A percentile compares a stretch with the other conserved stretches of the same genome.
Conservation (phyloP, 2,113 vertebrate species). For the Herpetotheres cachinnans region DNA sequence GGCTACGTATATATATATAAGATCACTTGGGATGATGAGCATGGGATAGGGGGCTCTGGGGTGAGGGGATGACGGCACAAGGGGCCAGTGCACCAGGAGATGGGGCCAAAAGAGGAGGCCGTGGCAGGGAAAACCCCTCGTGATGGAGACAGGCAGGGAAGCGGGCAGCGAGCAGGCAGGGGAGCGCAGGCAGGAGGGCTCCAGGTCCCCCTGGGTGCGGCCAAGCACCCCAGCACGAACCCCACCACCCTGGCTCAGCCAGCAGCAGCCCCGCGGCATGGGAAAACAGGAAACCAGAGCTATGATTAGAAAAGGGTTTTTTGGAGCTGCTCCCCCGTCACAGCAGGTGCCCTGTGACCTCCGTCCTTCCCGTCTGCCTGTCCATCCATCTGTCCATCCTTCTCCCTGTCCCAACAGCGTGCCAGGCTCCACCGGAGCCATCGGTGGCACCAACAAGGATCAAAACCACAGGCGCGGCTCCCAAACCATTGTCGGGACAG, state of each 20-base stretch:
- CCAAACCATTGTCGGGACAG: accelerated
- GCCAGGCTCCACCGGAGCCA: accelerated
- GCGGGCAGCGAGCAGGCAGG: background rate
- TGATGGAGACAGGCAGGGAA: background rate
- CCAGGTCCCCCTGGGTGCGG: accelerated
- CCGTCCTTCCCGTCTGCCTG: background rate
- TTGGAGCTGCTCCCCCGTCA: slow-evolving; percentile 10
- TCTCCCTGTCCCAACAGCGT: accelerated
- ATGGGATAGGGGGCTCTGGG: accelerated
- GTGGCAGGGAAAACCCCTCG: background rate
- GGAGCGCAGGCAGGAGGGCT: background rate
- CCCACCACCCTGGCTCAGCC: background rate
- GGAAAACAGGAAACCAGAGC: slow-evolving; percentile 35
- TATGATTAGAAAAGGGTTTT: slow-evolving; percentile 9
- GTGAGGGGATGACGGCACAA: background rate
- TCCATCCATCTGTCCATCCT: background rate
- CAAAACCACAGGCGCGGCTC: accelerated
- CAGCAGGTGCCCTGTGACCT: slow-evolving; percentile 14
- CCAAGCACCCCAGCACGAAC: background rate
- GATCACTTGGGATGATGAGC: background rate
- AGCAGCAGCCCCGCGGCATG: background rate
- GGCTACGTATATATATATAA: background rate
- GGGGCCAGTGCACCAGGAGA: background rate
- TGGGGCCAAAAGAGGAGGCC: background rate
- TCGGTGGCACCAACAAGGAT: background rate